Conservation (phyloP, 1,140 invertebrate genomes). For the Planococcus citri region DNA sequence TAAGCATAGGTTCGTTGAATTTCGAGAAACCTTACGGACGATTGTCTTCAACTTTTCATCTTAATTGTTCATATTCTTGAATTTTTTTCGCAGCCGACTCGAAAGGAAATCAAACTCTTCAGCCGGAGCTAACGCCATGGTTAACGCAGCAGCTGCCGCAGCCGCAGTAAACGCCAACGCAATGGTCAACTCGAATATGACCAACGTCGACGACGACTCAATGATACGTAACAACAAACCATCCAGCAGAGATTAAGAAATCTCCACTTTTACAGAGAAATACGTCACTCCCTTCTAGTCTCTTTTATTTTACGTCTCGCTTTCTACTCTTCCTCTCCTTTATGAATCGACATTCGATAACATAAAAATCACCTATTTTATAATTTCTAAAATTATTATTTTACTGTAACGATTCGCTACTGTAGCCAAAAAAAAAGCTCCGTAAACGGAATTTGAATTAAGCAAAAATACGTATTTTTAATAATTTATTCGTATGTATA, state of each 20-base stretch:
- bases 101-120: neutral
- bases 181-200: neutral
- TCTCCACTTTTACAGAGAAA: too few species aligned
- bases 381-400: too few species aligned
- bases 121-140: neutral
- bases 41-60: neutral
- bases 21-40: neutral
- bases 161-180: neutral
- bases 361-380: too few species aligned
- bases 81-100: neutral
- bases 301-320: too few species aligned
- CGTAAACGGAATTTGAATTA: too few species aligned
- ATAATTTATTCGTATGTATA: too few species aligned
- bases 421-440: too few species aligned
- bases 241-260: neutral
- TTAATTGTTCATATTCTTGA: neutral
- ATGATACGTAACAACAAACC: neutral
- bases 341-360: too few species aligned
- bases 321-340: too few species aligned
- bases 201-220: neutral
- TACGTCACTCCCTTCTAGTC: too few species aligned
- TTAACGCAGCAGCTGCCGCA: neutral
- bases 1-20: constrained; percentile 40
- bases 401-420: too few species aligned
- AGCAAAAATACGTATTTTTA: too few species aligned